These are phyloP conservation scores for Amphipyra tragopoginis DNA, from an alignment of 2,888 invertebrate species.

Conservation along the genomic window DNA sequence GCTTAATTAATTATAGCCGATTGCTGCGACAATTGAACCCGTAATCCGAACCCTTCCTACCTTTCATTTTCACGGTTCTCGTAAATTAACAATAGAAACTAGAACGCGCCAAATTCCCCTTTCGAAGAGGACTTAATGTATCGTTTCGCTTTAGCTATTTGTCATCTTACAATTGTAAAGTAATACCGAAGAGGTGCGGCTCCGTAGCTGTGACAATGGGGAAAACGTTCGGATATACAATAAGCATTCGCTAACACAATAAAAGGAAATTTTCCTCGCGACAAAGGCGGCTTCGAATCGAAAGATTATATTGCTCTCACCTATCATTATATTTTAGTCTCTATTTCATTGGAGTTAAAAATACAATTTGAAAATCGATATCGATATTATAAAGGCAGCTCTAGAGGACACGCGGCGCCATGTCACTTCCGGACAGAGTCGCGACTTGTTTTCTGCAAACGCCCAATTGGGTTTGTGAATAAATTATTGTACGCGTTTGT, in stretches of 20 bases:
- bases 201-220: slow-evolving; percentile 75
- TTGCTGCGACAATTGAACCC: slow-evolving; percentile 45
- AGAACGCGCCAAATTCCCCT: slow-evolving; percentile 65
- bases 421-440: slow-evolving; percentile 71
- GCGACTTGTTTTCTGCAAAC: slow-evolving; percentile 67
- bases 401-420: slow-evolving; percentile 65
- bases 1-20: slow-evolving; percentile 43
- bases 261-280: slow-evolving; percentile 82
- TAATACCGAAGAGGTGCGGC: slow-evolving; percentile 75
- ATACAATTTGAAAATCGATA: slow-evolving; percentile 60
- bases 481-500: slow-evolving; percentile 55
- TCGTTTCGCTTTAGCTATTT: slow-evolving; percentile 81
- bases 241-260: slow-evolving; percentile 86
- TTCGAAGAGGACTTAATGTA: slow-evolving; percentile 74
- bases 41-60: slow-evolving; percentile 54
- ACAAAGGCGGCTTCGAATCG: slow-evolving; percentile 69
- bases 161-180: slow-evolving; percentile 82
- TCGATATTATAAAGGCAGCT: slow-evolving; percentile 68
- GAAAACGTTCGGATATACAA: slow-evolving; percentile 83
- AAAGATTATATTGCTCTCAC: slow-evolving; percentile 72
- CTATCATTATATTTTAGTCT: slow-evolving; percentile 69
- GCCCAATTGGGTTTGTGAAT: slow-evolving; percentile 54
- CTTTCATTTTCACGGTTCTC: slow-evolving; percentile 53
- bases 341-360: slow-evolving; percentile 66
- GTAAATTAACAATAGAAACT: slow-evolving; percentile 70